Percentiles rank a stretch among this genome's conserved stretches.
These are phyloP conservation scores for Coptodon rendalli DNA, from an alignment of 2,113 vertebrate species.

Conservation along the genomic window DNA sequence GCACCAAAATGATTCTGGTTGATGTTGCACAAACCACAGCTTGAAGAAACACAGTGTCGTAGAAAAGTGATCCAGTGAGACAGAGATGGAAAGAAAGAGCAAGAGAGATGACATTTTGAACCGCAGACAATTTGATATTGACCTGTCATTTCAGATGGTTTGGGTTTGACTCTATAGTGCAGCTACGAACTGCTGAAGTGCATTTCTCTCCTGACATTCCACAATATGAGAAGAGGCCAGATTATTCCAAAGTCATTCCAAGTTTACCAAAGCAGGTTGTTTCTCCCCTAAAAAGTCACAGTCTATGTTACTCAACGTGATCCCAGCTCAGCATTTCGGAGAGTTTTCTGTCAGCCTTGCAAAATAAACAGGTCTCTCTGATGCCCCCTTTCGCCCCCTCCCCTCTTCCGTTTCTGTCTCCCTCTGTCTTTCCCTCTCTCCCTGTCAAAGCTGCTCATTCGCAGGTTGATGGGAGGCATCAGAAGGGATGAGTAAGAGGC, in stretches of 20 bases:
- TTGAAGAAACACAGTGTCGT: background rate
- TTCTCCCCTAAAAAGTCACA: constrained; percentile 63
- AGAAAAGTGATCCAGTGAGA: constrained; percentile 16
- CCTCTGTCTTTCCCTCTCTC: constrained; percentile 23
- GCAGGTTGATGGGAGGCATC: constrained; percentile 56
- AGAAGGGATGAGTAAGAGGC: constrained; percentile 61
- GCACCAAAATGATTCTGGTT: background rate
- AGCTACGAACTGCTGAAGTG: constrained; percentile 53
- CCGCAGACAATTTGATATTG: constrained; percentile 19
- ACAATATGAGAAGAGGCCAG: constrained; percentile 29
- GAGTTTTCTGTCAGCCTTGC: constrained; percentile 70
- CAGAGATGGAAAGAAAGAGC: constrained; percentile 1
- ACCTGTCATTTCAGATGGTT: constrained; percentile 49
- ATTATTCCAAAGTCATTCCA: constrained; percentile 64
- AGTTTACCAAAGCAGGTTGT: constrained; percentile 66
- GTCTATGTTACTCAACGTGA: constrained; percentile 51
- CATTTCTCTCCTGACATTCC: constrained; percentile 42
- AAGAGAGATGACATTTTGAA: constrained; percentile 31
- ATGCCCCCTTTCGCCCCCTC: constrained; percentile 27
- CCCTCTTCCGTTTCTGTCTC: constrained; percentile 7
- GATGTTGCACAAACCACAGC: background rate
- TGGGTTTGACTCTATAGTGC: background rate
- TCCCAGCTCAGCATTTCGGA: constrained; percentile 48
- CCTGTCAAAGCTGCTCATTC: constrained; percentile 67
- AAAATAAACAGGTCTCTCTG: constrained; percentile 61